phyloP scores from a whole-genome alignment of 92 coral and sea anemone genomes.

The Chrysogorgia sp. region DNA sequence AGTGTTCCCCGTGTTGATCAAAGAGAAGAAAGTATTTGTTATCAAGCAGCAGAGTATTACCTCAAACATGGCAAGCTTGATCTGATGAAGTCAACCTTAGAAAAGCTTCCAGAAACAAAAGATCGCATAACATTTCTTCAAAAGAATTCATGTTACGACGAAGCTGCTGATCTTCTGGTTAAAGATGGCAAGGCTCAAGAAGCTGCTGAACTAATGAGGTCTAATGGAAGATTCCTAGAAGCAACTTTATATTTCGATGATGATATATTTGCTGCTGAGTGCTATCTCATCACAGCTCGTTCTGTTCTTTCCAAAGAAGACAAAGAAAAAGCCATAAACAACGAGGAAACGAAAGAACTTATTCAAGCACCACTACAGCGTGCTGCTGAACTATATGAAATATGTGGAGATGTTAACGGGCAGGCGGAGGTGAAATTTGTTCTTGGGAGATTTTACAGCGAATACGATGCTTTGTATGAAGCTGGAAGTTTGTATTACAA shows the following conservation, averaged over 20 bases:
- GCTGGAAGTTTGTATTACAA: conserved; percentile 67
- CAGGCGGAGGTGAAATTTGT: conserved; percentile 75
- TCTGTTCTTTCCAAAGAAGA: conserved; percentile 2
- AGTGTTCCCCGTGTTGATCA: conserved; percentile 34
- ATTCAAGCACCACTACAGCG: conserved; percentile 65
- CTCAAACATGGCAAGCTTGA: conserved; percentile 8
- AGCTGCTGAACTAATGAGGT: conserved; percentile 70
- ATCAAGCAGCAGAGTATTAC: conserved; percentile 38
- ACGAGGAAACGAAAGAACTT: conserved; percentile 33
- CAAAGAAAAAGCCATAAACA: neutral
- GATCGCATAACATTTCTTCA: conserved; percentile 80
- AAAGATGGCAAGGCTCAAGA: conserved; percentile 71
- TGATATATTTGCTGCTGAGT: conserved; percentile 69
- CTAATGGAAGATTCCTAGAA: conserved; percentile 75
- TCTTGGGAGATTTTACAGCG: conserved; percentile 50
- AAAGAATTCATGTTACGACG: conserved; percentile 72
- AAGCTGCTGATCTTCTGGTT: conserved; percentile 74
- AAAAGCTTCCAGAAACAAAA: conserved; percentile 68
- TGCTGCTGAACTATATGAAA: conserved; percentile 60
- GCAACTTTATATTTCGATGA: conserved; percentile 65
- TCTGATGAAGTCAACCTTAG: conserved; percentile 72
- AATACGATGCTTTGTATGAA: conserved; percentile 45
- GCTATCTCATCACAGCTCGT: conserved; percentile 73
- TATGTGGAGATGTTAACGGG: conserved; percentile 63
- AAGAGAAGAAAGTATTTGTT: conserved; percentile 38